phyloP scores from a whole-genome alignment of 2,888 invertebrate species.

The Napeogenes inachia region DNA sequence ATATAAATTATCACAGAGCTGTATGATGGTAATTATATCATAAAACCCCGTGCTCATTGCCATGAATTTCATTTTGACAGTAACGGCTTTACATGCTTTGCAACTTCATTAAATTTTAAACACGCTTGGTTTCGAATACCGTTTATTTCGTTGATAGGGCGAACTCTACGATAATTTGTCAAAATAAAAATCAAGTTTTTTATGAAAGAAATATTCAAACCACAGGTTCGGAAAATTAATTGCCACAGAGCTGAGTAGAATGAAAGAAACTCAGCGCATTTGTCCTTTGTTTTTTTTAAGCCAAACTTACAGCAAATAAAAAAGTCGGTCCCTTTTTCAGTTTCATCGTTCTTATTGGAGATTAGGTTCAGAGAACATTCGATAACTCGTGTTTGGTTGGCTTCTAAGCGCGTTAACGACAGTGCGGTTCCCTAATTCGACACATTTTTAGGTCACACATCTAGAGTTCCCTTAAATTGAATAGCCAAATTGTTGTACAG shows the following conservation, averaged over 20 bases:
- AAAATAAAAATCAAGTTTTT: too few relatives aligned
- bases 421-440: not conserved
- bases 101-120: constrained; percentile 13
- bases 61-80: constrained; percentile 26
- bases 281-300: too few relatives aligned
- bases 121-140: constrained; percentile 1
- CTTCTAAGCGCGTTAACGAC: constrained; percentile 1
- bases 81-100: constrained; percentile 18
- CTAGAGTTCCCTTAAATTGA: not conserved
- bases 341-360: not conserved
- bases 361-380: constrained; percentile 1
- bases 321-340: not conserved
- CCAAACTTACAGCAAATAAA: too few relatives aligned
- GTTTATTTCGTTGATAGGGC: not conserved
- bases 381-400: not conserved
- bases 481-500: too few relatives aligned
- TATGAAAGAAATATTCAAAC: too few relatives aligned
- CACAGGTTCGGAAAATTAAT: too few relatives aligned
- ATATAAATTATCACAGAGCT: constrained; percentile 11
- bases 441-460: not conserved
- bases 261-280: too few relatives aligned
- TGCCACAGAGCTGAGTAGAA: too few relatives aligned
- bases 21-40: constrained; percentile 25
- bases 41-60: constrained; percentile 21
- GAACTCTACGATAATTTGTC: too few relatives aligned